Evolutionary conservation across 2,888 invertebrate genomes (phyloP).

Genomic region (Frankliniella fusca): DNA sequence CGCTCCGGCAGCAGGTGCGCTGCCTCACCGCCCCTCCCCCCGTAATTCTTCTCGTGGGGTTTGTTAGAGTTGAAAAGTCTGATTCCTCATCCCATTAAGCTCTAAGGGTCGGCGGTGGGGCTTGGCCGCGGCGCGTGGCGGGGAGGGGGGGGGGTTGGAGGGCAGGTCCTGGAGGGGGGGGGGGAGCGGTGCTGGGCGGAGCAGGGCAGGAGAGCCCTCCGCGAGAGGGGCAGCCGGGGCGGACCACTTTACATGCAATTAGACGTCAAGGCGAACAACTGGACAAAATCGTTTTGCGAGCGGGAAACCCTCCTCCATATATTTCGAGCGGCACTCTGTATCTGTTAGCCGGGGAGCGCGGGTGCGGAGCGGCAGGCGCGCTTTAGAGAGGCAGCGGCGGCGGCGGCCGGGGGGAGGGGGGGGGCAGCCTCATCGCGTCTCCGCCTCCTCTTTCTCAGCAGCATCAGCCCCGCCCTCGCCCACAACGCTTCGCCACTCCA

Average conservation of each 20-base stretch:
- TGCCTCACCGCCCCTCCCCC: not conserved
- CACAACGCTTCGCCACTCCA: not conserved
- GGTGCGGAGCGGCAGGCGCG: not conserved
- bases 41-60: slow-evolving; percentile 24
- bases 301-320: not conserved
- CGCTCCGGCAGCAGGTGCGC: not conserved
- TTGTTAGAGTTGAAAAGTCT: slow-evolving; percentile 25
- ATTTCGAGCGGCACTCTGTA: not conserved
- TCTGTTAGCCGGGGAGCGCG: not conserved
- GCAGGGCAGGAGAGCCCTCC: too few relatives aligned
- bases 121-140: not conserved
- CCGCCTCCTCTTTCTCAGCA: too few relatives aligned
- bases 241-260: not conserved
- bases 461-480: too few relatives aligned
- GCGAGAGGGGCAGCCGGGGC: not conserved
- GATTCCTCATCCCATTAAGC: slow-evolving; percentile 22
- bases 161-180: too few relatives aligned
- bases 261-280: not conserved
- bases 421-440: too few relatives aligned
- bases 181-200: too few relatives aligned
- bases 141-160: too few relatives aligned
- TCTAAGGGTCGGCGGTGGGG: not conserved
- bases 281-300: not conserved
- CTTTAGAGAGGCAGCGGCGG: not conserved
- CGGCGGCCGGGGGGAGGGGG: not conserved